Percentiles rank a stretch among this genome's conserved stretches.
These are phyloP conservation scores for Aphidius colemani DNA, from an alignment of 2,888 invertebrate genomes.

Conservation along the genomic window DNA sequence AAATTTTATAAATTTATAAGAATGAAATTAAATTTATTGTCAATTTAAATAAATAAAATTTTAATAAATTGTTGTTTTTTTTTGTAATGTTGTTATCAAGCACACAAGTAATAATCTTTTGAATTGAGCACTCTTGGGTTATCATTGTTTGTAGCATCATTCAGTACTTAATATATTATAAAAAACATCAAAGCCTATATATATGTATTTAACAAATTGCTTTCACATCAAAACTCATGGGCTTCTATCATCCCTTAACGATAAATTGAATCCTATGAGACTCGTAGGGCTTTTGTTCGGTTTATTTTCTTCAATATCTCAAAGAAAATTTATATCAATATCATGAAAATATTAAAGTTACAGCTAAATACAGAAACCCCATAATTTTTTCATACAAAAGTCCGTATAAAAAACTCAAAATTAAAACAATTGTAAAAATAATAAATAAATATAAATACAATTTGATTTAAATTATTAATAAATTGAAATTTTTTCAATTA, in stretches of 20 bases:
- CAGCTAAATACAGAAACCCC: slow-evolving; percentile 1
- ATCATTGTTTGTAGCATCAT: slow-evolving; percentile 30
- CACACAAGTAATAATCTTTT: slow-evolving; percentile 32
- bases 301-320: background rate
- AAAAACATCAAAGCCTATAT: slow-evolving; percentile 43
- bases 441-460: no score
- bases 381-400: background rate
- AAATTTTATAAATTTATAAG: no score
- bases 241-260: slow-evolving; percentile 40
- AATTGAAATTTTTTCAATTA: no score
- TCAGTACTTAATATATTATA: slow-evolving; percentile 5
- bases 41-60: background rate
- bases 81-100: background rate
- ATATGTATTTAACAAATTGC: slow-evolving; percentile 54
- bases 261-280: slow-evolving; percentile 10
- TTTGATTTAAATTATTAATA: no score
- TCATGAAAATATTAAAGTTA: no score
- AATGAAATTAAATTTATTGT: no score
- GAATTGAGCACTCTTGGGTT: slow-evolving; percentile 27
- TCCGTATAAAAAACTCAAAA: no score
- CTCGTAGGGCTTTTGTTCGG: slow-evolving; percentile 15
- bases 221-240: slow-evolving; percentile 44
- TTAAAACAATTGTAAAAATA: no score
- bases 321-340: slow-evolving; percentile 1
- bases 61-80: background rate